Base-by-base conservation (phyloP, 1,140 invertebrate genomes). In the Proales similis region DNA sequence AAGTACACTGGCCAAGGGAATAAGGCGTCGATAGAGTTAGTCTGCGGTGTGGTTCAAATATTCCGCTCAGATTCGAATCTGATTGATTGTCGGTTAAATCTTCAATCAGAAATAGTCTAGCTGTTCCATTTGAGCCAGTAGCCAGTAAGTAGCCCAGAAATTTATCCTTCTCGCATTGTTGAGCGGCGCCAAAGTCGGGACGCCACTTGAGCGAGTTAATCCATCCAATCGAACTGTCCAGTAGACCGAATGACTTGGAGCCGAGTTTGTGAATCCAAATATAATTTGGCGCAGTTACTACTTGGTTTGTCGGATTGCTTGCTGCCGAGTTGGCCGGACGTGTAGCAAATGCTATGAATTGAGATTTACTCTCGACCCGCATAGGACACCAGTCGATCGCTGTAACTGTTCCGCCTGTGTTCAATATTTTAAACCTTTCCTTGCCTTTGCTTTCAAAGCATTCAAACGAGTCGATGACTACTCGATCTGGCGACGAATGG, bases 181-280 rank as follows among this genome's bases (percentile, higher is more conserved):
- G 17, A n/a, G 51, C 17, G 39, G 39, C 45, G 12, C 36, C 51
- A 42, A 42, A 42, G 17, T 42, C 33, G 22, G 51, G 51, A 24
- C 51, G 33, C 17, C 17, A 57, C 20, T 57, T 57, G 2, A 57
- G 11, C 5, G 29, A 29, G n/a, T 29, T 57, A 29, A 57, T 42
- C n/a, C 17, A 14, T 2, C 51, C 51, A 12, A 57, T 57, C 32
- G 39, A 4, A 26, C 38, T 24, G 29, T 57, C 45, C 9, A 57
- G n/a, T 4, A 57, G n/a, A 14, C 36, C 19, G 22, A 26, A 57
- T 20, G 33, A 36, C 9, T 26, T 26, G 17, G 2, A 27, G 29
- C 22, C n/a, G 20, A 57, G 45, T 42, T 57, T 57, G 3, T n/a
- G 32, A 14, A 57, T 57, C 26, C 45, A 42, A 42, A 57, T 57